Percentiles rank a stretch among this genome's conserved stretches.
phyloP scores from a whole-genome alignment of 2,888 invertebrate genomes.

The Synergus laeviventris region DNA sequence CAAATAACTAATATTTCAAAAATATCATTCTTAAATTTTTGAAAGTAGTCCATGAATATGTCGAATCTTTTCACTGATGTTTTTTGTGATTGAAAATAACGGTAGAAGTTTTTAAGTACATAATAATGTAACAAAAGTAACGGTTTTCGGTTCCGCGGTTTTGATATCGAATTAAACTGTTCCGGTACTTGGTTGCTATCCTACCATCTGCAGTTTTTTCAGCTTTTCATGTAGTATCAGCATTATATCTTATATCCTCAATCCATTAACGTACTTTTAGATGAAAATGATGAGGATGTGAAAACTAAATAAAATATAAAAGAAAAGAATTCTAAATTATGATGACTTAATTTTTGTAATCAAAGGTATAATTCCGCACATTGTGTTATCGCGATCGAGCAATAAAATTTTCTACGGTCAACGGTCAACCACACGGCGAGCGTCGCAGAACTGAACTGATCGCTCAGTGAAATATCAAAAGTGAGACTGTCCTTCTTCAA shows the following conservation, averaged over 20 bases:
- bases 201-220: constrained; percentile 25
- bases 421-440: constrained; percentile 56
- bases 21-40: too few species aligned
- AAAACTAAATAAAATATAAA: neutral
- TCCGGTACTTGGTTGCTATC: constrained; percentile 31
- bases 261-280: neutral
- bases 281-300: neutral
- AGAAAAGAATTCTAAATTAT: neutral
- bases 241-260: neutral
- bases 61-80: neutral
- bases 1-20: too few species aligned
- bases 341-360: neutral
- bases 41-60: too few species aligned
- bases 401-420: constrained; percentile 49
- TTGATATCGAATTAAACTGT: constrained; percentile 34
- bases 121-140: constrained; percentile 16
- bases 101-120: constrained; percentile 13
- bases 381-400: constrained; percentile 5
- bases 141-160: constrained; percentile 38
- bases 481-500: constrained; percentile 45
- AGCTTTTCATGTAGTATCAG: constrained; percentile 2
- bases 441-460: constrained; percentile 65
- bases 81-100: constrained; percentile 4
- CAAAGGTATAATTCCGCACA: neutral
- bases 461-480: constrained; percentile 66